phyloP scores from a whole-genome alignment of 2,888 invertebrate species.

The Fissipunctia ypsillon region DNA sequence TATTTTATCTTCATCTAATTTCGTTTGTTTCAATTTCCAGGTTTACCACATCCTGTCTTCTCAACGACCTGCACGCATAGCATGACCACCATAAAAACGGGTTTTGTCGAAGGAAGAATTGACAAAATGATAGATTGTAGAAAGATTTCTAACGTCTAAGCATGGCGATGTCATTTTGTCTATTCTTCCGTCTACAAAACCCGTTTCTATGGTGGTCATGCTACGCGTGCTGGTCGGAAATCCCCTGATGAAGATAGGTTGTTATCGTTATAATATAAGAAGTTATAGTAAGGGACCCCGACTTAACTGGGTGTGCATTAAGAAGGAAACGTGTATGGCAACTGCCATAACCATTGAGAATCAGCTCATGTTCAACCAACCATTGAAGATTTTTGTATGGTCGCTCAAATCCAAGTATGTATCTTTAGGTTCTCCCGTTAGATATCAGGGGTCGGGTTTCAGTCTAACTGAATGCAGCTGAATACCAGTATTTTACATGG shows the following conservation, averaged over 20 bases:
- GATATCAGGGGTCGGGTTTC: too few relatives aligned
- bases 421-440: neutral
- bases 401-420: neutral
- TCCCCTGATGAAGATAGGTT: conserved; percentile 70
- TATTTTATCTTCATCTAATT: neutral
- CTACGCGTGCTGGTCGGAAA: too few relatives aligned
- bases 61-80: conserved; percentile 70
- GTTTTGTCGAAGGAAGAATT: too few relatives aligned
- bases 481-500: too few relatives aligned
- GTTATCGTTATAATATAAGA: conserved; percentile 74
- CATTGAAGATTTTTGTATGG: conserved; percentile 40
- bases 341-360: conserved; percentile 71
- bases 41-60: conserved; percentile 63
- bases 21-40: conserved; percentile 45
- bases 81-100: too few relatives aligned
- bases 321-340: conserved; percentile 74
- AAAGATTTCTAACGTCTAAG: too few relatives aligned
- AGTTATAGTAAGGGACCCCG: conserved; percentile 72
- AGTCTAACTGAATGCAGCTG: too few relatives aligned
- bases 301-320: conserved; percentile 74
- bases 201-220: too few relatives aligned
- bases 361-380: conserved; percentile 71
- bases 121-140: too few relatives aligned
- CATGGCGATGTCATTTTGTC: too few relatives aligned
- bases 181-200: too few relatives aligned